A percentile compares a stretch with the other conserved stretches of the same genome.
Evolutionary conservation across 2,797 vertebrate genomes (phyloP).

Genomic region (Ispidina lecontei): DNA sequence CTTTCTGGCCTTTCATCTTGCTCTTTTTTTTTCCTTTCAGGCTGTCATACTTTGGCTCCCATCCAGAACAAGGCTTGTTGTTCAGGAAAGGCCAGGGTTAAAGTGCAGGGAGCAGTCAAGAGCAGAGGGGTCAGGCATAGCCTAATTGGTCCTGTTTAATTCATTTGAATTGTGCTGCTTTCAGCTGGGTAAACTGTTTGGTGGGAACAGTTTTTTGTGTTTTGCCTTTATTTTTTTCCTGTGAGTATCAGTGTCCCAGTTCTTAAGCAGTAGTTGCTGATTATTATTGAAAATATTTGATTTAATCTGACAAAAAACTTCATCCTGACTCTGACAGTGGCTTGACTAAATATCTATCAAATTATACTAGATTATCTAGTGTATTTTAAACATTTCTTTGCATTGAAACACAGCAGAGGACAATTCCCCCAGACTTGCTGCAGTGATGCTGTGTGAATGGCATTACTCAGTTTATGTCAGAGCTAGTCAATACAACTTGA

Average conservation of each 20-base stretch:
- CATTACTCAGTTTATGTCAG: not conserved
- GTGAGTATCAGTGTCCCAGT: not conserved
- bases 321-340: not conserved
- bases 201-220: slow-evolving; percentile 6
- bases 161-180: slow-evolving; percentile 14
- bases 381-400: not conserved
- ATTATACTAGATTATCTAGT: not conserved
- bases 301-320: slow-evolving; percentile 17
- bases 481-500: not conserved
- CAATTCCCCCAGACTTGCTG: not conserved
- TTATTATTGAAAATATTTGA: not conserved
- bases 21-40: slow-evolving; percentile 40
- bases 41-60: not conserved
- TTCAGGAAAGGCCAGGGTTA: slow-evolving; percentile 61
- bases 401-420: not conserved
- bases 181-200: not conserved
- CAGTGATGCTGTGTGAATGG: not conserved
- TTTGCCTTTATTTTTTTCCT: not conserved
- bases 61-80: slow-evolving; percentile 46
- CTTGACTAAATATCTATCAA: not conserved
- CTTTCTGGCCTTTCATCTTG: slow-evolving; percentile 47
- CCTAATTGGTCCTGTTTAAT: slow-evolving; percentile 59
- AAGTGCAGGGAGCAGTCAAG: slow-evolving; percentile 64
- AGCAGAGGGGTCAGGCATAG: slow-evolving; percentile 62
- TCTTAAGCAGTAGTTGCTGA: not conserved